Percentiles rank a stretch among this genome's conserved stretches.
Conservation (phyloP, 2,113 vertebrate species). For the Rhegmatorhina hoffmannsi region DNA sequence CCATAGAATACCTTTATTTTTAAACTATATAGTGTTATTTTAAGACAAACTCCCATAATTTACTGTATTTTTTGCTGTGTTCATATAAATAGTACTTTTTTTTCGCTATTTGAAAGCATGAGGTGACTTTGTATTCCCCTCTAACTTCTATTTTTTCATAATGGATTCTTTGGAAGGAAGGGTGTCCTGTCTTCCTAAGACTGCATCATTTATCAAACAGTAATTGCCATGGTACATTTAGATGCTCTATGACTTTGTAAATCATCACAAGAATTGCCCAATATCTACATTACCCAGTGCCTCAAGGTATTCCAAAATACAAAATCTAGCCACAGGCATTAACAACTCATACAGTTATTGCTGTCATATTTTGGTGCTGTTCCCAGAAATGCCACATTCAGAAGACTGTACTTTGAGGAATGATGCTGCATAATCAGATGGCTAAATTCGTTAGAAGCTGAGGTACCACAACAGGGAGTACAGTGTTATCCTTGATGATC, state of each 20-base stretch:
- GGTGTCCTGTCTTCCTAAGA: neutral
- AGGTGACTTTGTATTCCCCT: neutral
- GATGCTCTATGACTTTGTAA: neutral
- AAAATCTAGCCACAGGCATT: slow-evolving; percentile 32
- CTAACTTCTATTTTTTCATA: neutral
- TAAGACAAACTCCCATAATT: neutral
- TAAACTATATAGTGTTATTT: neutral
- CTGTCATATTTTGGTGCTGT: slow-evolving; percentile 50
- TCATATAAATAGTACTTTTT: neutral
- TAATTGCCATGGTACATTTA: neutral
- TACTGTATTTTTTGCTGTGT: neutral
- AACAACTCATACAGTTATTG: slow-evolving; percentile 16
- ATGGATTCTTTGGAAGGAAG: neutral
- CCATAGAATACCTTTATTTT: neutral
- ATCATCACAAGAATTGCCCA: neutral
- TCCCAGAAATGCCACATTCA: slow-evolving; percentile 57
- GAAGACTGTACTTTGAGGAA: slow-evolving; percentile 28
- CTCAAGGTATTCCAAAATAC: slow-evolving; percentile 16
- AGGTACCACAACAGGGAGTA: neutral
- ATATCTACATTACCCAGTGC: neutral
- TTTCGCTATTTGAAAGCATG: neutral
- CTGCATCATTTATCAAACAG: neutral
- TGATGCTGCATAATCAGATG: slow-evolving; percentile 32
- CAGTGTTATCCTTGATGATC: neutral
- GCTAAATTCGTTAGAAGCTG: slow-evolving; percentile 7